Evolutionary conservation across 2,113 vertebrate genomes (phyloP).

Genomic region (Catharus fuscescens): DNA sequence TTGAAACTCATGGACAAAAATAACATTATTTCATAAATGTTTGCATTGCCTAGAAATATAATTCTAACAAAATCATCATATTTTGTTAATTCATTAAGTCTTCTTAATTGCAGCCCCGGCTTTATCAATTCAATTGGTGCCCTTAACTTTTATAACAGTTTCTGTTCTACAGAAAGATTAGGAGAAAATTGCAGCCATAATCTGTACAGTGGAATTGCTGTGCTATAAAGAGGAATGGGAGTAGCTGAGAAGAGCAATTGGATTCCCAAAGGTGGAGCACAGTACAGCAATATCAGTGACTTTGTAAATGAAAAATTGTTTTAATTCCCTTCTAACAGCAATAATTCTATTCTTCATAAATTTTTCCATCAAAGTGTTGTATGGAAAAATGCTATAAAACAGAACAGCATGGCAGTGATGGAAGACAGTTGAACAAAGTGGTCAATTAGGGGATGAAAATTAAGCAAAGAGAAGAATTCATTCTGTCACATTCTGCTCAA

Average conservation of each 20-base stretch:
- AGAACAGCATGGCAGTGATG: constrained; percentile 54
- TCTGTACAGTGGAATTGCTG: constrained; percentile 76
- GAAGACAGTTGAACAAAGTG: constrained; percentile 48
- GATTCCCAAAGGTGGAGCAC: constrained; percentile 83
- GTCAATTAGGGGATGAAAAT: constrained; percentile 67
- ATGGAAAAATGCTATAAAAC: constrained; percentile 75
- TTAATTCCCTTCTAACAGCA: constrained; percentile 86
- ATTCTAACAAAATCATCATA: constrained; percentile 6
- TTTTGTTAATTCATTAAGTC: constrained; percentile 51
- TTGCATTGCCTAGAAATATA: not conserved
- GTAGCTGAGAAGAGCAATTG: constrained; percentile 68
- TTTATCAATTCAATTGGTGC: constrained; percentile 67
- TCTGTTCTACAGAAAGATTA: constrained; percentile 79
- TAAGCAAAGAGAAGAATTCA: constrained; percentile 38
- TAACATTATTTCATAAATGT: not conserved
- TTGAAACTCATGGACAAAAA: not conserved
- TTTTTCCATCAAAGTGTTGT: constrained; percentile 84
- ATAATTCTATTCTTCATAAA: constrained; percentile 88
- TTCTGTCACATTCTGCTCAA: constrained; percentile 27
- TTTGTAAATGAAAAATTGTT: constrained; percentile 87
- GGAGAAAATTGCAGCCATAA: constrained; percentile 84
- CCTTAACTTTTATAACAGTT: constrained; percentile 73
- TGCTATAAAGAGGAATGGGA: constrained; percentile 82
- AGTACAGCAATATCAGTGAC: constrained; percentile 78
- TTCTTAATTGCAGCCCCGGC: constrained; percentile 57